A percentile compares a stretch with the other conserved stretches of the same genome.
These are phyloP conservation scores for Hystrix brachyura DNA, from an alignment of 2,113 vertebrate species.

Conservation along the genomic window DNA sequence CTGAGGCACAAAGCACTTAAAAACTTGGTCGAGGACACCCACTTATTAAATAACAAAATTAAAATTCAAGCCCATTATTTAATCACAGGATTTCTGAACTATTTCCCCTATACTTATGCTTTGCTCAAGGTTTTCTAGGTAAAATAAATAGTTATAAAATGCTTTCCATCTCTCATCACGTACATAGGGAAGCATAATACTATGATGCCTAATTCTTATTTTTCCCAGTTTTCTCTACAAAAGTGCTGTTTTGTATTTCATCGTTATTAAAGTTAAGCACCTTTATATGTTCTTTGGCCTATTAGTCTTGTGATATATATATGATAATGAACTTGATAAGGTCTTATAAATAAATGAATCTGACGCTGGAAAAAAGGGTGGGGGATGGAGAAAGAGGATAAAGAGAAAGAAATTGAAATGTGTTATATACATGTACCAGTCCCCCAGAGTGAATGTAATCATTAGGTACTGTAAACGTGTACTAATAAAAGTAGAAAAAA, in stretches of 20 bases:
- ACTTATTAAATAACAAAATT: neutral
- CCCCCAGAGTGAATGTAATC: neutral
- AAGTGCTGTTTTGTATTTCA: neutral
- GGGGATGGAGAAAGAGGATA: accelerated
- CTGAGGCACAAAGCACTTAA: neutral
- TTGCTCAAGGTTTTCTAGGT: neutral
- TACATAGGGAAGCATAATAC: neutral
- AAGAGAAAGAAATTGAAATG: neutral
- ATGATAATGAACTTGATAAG: neutral
- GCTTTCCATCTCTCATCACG: neutral
- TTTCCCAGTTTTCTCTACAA: neutral
- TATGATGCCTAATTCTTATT: neutral
- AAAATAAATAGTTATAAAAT: neutral
- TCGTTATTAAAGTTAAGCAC: neutral
- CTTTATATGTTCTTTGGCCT: neutral
- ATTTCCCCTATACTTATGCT: neutral
- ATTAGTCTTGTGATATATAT: neutral
- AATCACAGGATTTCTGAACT: neutral
- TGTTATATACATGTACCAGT: neutral
- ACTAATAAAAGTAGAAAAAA: neutral
- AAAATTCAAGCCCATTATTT: neutral
- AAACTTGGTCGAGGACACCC: neutral
- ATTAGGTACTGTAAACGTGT: neutral
- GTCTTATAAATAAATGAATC: neutral
- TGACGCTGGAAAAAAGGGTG: neutral